phyloP scores from a whole-genome alignment of 2,113 vertebrate species.

The Ranitomeya variabilis region DNA sequence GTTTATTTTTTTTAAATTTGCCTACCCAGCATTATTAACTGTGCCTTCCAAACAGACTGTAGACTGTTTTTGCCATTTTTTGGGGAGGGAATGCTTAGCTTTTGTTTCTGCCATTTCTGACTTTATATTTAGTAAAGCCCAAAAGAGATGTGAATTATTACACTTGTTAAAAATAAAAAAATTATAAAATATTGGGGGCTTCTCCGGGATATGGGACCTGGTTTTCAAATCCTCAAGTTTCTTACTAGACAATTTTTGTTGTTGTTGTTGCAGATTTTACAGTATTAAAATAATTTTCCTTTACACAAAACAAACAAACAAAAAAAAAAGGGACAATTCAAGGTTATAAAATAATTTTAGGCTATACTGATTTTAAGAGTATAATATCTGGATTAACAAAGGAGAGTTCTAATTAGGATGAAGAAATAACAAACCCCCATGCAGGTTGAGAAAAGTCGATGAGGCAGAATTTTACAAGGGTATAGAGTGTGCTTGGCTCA shows the following conservation, averaged over 20 bases:
- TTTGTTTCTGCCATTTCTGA: too few species aligned
- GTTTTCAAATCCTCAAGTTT: not conserved
- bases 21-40: not conserved
- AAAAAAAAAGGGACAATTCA: not conserved
- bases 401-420: not conserved
- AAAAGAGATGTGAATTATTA: not conserved
- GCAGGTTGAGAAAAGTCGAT: not conserved
- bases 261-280: not conserved
- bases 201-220: not conserved
- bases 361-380: not conserved
- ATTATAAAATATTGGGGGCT: not conserved
- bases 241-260: not conserved
- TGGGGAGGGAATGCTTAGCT: not conserved
- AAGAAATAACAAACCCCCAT: not conserved
- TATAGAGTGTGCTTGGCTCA: not conserved
- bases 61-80: conserved; percentile 21
- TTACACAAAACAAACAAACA: not conserved
- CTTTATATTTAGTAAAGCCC: not conserved
- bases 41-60: conserved; percentile 50
- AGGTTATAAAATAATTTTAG: not conserved
- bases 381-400: not conserved
- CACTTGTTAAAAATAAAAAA: not conserved
- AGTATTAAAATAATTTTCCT: not conserved
- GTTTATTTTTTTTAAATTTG: conserved; percentile 23
- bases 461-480: not conserved